Base-by-base conservation (phyloP, 2,888 invertebrate genomes). In the Flexamia atlantica region DNA sequence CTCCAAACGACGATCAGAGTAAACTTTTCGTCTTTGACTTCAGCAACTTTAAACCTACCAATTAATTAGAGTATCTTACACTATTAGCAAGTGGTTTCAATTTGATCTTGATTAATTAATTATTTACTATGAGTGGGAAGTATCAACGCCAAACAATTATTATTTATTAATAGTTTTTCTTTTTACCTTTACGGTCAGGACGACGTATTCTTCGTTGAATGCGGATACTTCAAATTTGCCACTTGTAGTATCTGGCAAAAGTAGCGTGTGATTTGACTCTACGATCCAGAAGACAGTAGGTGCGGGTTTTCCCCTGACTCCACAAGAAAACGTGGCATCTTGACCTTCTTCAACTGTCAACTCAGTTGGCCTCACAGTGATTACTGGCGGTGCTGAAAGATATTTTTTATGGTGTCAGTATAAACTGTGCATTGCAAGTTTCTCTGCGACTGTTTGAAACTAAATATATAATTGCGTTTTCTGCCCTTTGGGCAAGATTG, bases 221-320 rank as follows among this genome's bases (percentile, higher is more conserved):
- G 93, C 90, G 0, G 94, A 93, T 0, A 96, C 96, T 85, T 94
- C 93, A 89, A 94, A 94, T 88, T 95, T 93, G n/a, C 94, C 95
- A 88, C 92, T 93, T 5, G 93, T 92, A 85, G 94, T 94, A 68
- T 96, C 96, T 9, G 96, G 95, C 88, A 96, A 95, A 87, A 97
- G 93, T 85, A 97, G 92, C 36, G 95, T 94, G 88, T 96, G 93
- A 88, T 97, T 96, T 81, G 97, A 97, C 91, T 97, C 97, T 87
- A 97, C 93, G 81, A 96, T 96, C 97, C 97, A 98, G 89, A 97
- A 97, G 87, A 97, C 92, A 9, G 95, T 95, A 0, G 97, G 97
- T 81, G 94, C 93, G 0, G 97, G 97, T 90, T 94, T 95, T 0
- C 97, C 97, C 32, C 93, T 93, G 0, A 96, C 95, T 87, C 94